phyloP scores from a whole-genome alignment of 2,797 vertebrate genomes.

The Gobio occitaniae region DNA sequence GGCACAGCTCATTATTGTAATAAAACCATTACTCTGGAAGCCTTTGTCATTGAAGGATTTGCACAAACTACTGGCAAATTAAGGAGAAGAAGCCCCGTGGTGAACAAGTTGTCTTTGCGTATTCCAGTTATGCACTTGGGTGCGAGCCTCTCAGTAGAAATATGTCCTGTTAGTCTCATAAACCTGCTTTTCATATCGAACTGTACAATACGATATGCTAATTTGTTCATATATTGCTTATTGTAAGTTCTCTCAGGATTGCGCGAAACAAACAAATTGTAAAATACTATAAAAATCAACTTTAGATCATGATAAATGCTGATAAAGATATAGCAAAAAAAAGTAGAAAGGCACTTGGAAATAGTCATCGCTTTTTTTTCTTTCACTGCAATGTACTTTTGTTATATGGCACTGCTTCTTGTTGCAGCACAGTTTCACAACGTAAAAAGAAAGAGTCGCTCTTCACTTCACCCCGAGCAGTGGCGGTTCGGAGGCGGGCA shows the following conservation, averaged over 20 bases:
- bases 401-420: slow-evolving; percentile 82
- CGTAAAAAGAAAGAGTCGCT: slow-evolving; percentile 30
- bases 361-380: slow-evolving; percentile 70
- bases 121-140: slow-evolving; percentile 85
- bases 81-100: slow-evolving; percentile 33
- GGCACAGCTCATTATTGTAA: slow-evolving; percentile 34
- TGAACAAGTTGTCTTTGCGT: slow-evolving; percentile 27
- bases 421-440: slow-evolving; percentile 48
- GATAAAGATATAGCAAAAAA: slow-evolving; percentile 84
- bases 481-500: slow-evolving; percentile 79
- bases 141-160: slow-evolving; percentile 66
- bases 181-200: slow-evolving; percentile 66
- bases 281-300: slow-evolving; percentile 75
- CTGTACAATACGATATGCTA: slow-evolving; percentile 85
- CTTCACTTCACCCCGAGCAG: slow-evolving; percentile 86
- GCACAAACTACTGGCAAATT: background rate
- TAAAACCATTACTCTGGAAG: slow-evolving; percentile 30
- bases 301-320: slow-evolving; percentile 75
- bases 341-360: slow-evolving; percentile 98
- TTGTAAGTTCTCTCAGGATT: slow-evolving; percentile 66
- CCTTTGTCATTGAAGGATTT: slow-evolving; percentile 30
- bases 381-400: slow-evolving; percentile 53
- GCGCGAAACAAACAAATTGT: slow-evolving; percentile 68
- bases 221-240: slow-evolving; percentile 86
- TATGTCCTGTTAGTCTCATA: slow-evolving; percentile 43